These are phyloP conservation scores for Caradrina kadenii DNA, from an alignment of 2,888 invertebrate genomes.

Conservation along the genomic window DNA sequence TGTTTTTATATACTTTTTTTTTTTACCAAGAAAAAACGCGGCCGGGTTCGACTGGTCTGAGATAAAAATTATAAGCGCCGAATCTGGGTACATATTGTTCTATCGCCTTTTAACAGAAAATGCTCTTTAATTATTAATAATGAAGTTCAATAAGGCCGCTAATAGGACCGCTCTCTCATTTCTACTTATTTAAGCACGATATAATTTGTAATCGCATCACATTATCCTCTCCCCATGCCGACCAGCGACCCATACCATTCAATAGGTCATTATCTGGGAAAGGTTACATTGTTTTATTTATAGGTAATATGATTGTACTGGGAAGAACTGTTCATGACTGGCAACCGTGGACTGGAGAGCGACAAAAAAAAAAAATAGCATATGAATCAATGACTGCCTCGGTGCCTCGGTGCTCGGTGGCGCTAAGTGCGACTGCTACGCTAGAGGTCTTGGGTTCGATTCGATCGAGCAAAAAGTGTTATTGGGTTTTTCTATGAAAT, in stretches of 20 bases:
- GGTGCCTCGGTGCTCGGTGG: too few relatives aligned
- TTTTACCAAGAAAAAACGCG: too few relatives aligned
- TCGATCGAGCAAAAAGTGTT: too few relatives aligned
- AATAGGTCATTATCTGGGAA: conserved; percentile 24
- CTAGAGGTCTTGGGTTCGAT: too few relatives aligned
- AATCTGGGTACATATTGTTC: not conserved
- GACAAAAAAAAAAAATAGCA: too few relatives aligned
- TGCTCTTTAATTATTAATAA: not conserved
- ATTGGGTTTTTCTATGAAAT: too few relatives aligned
- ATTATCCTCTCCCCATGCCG: conserved; percentile 25
- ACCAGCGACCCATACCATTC: conserved; percentile 39
- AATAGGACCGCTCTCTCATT: conserved; percentile 7
- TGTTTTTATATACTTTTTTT: too few relatives aligned
- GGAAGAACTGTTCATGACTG: not conserved
- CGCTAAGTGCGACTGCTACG: too few relatives aligned
- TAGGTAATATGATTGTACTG: conserved; percentile 10
- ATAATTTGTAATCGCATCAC: conserved; percentile 13
- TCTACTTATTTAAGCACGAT: conserved; percentile 30
- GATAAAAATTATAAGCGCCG: not conserved
- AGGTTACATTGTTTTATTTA: conserved; percentile 25
- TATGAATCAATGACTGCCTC: too few relatives aligned
- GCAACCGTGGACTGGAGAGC: too few relatives aligned
- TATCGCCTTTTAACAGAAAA: not conserved
- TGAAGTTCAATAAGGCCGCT: not conserved
- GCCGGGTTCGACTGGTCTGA: not conserved